These are phyloP conservation scores for Melanostoma scalare DNA, from an alignment of 2,888 invertebrate species.

Conservation along the genomic window DNA sequence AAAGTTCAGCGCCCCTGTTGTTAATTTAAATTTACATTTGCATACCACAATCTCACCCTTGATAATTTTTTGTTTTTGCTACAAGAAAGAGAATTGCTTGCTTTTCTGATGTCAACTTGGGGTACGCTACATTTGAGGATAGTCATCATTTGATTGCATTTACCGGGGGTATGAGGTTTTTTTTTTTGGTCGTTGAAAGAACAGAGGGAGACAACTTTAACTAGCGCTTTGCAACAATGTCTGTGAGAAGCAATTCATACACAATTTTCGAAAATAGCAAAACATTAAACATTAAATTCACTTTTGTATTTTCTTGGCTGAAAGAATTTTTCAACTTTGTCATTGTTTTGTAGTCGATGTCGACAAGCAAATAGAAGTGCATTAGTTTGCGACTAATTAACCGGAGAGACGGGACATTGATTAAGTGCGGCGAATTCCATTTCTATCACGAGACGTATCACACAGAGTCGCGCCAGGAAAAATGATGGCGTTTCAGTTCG, in stretches of 20 bases:
- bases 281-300: no score
- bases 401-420: conserved; percentile 31
- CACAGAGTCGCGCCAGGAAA: conserved; percentile 34
- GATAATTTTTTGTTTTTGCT: conserved; percentile 9
- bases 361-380: conserved; percentile 10
- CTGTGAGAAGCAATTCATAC: background rate
- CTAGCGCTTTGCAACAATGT: conserved; percentile 26
- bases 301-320: no score
- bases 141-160: conserved; percentile 19
- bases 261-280: no score
- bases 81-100: conserved; percentile 2
- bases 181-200: background rate
- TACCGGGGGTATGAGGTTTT: background rate
- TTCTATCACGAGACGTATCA: conserved; percentile 34
- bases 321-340: background rate
- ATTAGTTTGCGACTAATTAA: conserved; percentile 10
- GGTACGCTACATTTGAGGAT: background rate
- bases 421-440: conserved; percentile 43
- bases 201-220: background rate
- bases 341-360: conserved; percentile 24
- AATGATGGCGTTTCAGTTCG: conserved; percentile 39
- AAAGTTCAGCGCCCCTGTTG: conserved; percentile 61
- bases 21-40: conserved; percentile 61
- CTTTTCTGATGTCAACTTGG: conserved; percentile 2
- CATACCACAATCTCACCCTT: conserved; percentile 43